Conservation (phyloP, 2,888 invertebrate genomes). For the Agelastica alni region DNA sequence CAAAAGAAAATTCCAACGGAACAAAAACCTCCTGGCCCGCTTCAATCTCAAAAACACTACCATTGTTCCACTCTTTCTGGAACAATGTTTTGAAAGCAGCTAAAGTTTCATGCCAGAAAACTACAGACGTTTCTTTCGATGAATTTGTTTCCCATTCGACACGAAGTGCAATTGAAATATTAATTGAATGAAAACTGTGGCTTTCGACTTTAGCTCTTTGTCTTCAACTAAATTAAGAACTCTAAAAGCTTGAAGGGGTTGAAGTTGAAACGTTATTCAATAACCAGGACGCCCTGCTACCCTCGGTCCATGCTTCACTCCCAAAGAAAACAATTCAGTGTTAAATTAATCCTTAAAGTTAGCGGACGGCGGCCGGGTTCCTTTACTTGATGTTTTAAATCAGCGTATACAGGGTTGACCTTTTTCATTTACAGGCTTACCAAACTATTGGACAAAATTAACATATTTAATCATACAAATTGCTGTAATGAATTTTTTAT, state of each 20-base stretch:
- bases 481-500: no score
- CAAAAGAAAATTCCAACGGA: slow-evolving; percentile 32
- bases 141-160: slow-evolving; percentile 52
- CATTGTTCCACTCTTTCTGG: slow-evolving; percentile 47
- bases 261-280: slow-evolving; percentile 47
- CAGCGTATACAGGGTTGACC: not conserved
- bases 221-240: slow-evolving; percentile 46
- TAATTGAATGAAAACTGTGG: slow-evolving; percentile 55
- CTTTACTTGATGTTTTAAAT: not conserved
- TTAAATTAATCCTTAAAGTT: slow-evolving; percentile 20
- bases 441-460: no score
- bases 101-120: slow-evolving; percentile 46
- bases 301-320: slow-evolving; percentile 16
- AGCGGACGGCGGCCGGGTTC: slow-evolving; percentile 4
- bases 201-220: slow-evolving; percentile 51
- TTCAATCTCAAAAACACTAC: slow-evolving; percentile 44
- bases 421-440: no score
- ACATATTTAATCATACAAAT: no score
- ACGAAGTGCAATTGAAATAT: slow-evolving; percentile 55
- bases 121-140: slow-evolving; percentile 51
- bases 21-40: slow-evolving; percentile 37
- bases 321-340: slow-evolving; percentile 19
- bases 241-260: slow-evolving; percentile 39
- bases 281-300: slow-evolving; percentile 26
- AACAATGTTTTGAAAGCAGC: slow-evolving; percentile 50